Evolutionary conservation across 2,888 invertebrate genomes (phyloP), one percentile per base, ranked within the genome.

Genomic region (Mechanitis messenoides): DNA sequence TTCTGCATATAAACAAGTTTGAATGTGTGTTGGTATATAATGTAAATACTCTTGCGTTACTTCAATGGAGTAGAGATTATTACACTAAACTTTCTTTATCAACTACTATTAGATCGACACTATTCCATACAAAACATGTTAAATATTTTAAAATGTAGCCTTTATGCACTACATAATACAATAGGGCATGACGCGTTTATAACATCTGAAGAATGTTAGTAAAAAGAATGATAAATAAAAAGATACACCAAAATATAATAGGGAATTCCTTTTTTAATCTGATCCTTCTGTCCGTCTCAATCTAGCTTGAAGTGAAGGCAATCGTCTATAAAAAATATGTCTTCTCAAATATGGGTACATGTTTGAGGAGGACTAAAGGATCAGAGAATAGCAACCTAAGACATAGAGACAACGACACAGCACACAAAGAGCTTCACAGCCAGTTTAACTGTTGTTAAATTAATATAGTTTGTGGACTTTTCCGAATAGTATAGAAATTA

Each of bases 331-430:
- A 56, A 31, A 42, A 7, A 20, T 3, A 45, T 31, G 45, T 38
- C 47, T 42, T 35, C 35, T 35, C 3, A 35, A 35, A 35, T 1
- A 56, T 55, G 58, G 58, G 62, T 58, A 53, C 42, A 59, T 45
- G 54, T 59, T 46, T 3, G 7, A 9, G 7, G 6, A 38, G 38
- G 56, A 61, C 56, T 38, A 45, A 46, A 46, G 57, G 61, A 57
- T 57, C 53, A 42, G 61, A 46, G 20, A 20, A 20, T 57, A 3
- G 28, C 46, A 61, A 54, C 68, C 61, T 74, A 81, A 83, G 79
- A 80, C 74, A 75, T 83, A 86, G 87, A 87, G 87, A 86, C 87
- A 88, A 89, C 89, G 89, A 89, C 88, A 88, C 87, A 77, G 74
- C 79, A 85, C 84, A 83, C 78, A 84, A 80, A 87, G 87, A 88